These are phyloP conservation scores for Hylyphantes graminicola DNA, from an alignment of 1,140 invertebrate genomes.

Conservation along the genomic window DNA sequence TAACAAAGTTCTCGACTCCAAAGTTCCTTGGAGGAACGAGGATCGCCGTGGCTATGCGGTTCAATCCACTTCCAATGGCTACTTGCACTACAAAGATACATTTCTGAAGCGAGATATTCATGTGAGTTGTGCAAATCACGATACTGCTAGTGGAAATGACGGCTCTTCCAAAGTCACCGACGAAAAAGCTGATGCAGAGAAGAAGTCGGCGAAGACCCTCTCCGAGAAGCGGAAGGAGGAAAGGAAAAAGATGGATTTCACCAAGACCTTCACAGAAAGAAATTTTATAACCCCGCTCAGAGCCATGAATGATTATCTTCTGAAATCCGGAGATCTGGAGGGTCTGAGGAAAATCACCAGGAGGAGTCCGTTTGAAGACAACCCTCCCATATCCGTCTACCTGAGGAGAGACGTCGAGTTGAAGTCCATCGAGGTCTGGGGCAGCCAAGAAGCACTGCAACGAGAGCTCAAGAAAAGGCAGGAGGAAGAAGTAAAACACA, in stretches of 20 bases:
- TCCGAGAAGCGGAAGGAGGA: slow-evolving; percentile 26
- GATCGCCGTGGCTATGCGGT: neutral
- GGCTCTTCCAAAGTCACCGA: no score
- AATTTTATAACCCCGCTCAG: slow-evolving; percentile 93
- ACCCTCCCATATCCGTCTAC: slow-evolving; percentile 92
- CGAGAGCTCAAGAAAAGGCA: slow-evolving; percentile 80
- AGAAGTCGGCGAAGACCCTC: neutral
- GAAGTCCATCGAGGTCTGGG: slow-evolving; percentile 92
- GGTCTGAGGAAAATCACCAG: slow-evolving; percentile 87
- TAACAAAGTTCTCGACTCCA: neutral
- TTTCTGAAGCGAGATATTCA: neutral
- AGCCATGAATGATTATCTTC: slow-evolving; percentile 91
- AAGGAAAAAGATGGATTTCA: slow-evolving; percentile 63
- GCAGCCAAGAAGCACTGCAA: slow-evolving; percentile 81
- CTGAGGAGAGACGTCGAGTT: slow-evolving; percentile 94
- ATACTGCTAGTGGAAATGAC: neutral
- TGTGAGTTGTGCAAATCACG: neutral
- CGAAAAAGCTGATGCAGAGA: no score
- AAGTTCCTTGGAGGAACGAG: neutral
- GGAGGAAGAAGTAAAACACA: slow-evolving; percentile 62
- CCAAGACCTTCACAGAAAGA: slow-evolving; percentile 73
- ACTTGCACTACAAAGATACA: neutral
- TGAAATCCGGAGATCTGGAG: slow-evolving; percentile 81
- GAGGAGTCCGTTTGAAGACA: slow-evolving; percentile 91
- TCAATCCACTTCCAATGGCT: neutral